phyloP scores from a whole-genome alignment of 2,888 invertebrate genomes.

The Calephelis perditalis region DNA sequence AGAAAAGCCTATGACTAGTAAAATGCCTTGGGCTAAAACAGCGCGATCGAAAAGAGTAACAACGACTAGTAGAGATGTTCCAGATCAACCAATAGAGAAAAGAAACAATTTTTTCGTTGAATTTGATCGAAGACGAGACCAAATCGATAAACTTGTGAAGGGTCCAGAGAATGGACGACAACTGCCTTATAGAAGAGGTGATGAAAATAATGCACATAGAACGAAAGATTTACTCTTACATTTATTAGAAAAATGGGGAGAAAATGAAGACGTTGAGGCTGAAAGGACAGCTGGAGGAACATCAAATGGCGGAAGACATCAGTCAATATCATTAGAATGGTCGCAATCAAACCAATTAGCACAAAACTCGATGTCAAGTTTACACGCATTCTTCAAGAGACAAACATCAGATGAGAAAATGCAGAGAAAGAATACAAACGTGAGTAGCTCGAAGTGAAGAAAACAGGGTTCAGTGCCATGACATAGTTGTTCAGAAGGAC shows the following conservation, averaged over 20 bases:
- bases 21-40: constrained; percentile 75
- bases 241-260: constrained; percentile 87
- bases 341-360: constrained; percentile 84
- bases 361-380: constrained; percentile 87
- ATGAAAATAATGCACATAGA: constrained; percentile 80
- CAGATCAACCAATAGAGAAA: constrained; percentile 79
- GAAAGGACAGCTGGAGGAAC: constrained; percentile 74
- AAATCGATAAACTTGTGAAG: constrained; percentile 66
- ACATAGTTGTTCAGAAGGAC: constrained; percentile 42
- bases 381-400: constrained; percentile 87
- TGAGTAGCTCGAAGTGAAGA: constrained; percentile 45
- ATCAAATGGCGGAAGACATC: constrained; percentile 73
- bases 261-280: constrained; percentile 68
- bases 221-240: constrained; percentile 88
- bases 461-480: constrained; percentile 60
- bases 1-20: constrained; percentile 68
- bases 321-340: constrained; percentile 88
- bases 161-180: constrained; percentile 61
- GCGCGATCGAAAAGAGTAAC: constrained; percentile 80
- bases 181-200: constrained; percentile 67
- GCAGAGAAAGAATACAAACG: constrained; percentile 57
- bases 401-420: constrained; percentile 73
- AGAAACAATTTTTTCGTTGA: constrained; percentile 75
- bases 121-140: constrained; percentile 65
- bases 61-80: constrained; percentile 84